These are phyloP conservation scores for Platysteira castanea DNA, from an alignment of 2,113 vertebrate genomes.

Conservation along the genomic window DNA sequence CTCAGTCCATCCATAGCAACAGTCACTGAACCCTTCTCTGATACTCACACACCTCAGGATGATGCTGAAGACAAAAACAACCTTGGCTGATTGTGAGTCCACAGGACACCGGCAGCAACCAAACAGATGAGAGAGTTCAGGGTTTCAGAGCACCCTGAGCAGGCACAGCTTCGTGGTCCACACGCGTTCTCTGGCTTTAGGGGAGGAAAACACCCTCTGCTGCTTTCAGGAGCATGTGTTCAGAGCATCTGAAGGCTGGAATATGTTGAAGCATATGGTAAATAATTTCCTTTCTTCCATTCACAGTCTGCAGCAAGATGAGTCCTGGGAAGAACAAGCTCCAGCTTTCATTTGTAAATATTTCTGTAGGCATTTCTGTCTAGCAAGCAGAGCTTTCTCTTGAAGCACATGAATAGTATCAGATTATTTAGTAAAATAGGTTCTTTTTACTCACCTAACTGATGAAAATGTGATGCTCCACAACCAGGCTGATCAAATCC, in stretches of 20 bases:
- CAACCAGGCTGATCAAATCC: background rate
- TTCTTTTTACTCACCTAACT: background rate
- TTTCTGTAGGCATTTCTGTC: background rate
- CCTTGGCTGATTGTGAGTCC: background rate
- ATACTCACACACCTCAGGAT: fast-evolving
- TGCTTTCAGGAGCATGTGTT: conserved; percentile 44
- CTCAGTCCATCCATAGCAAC: background rate
- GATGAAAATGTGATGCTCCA: background rate
- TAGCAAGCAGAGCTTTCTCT: background rate
- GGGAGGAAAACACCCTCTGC: conserved; percentile 48
- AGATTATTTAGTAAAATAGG: background rate
- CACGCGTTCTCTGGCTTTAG: background rate
- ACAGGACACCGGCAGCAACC: background rate
- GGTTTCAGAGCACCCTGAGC: background rate
- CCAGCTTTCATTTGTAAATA: background rate
- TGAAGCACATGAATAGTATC: background rate
- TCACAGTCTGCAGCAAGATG: background rate
- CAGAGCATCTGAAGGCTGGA: conserved; percentile 41
- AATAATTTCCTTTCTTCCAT: conserved; percentile 2
- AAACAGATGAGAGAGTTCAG: background rate
- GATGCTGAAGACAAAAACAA: background rate
- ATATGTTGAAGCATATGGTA: conserved; percentile 53
- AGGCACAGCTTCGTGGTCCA: background rate
- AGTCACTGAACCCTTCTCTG: background rate
- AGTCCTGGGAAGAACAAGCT: background rate